Evolutionary conservation across 2,888 invertebrate species (phyloP).

Genomic region (Agriopis leucophaearia): DNA sequence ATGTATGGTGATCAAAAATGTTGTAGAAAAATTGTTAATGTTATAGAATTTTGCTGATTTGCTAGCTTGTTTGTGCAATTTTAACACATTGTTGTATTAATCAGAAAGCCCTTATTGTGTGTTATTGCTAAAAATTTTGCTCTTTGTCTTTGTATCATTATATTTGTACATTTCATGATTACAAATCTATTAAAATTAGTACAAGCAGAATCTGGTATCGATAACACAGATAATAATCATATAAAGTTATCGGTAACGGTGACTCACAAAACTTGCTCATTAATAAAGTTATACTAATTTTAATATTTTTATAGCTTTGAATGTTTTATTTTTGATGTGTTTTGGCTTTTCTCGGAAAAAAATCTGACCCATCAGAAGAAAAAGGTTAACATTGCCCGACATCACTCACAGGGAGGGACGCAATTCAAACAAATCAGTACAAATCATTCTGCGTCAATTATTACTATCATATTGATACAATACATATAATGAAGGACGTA

Average conservation of each 20-base stretch:
- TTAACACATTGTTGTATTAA: conserved; percentile 30
- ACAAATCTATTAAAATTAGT: conserved; percentile 5
- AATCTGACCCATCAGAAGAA: background rate
- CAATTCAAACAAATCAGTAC: no score
- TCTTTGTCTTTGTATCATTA: background rate
- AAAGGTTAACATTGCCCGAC: no score
- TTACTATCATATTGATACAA: no score
- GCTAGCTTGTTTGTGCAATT: conserved; percentile 25
- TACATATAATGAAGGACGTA: no score
- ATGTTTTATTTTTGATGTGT: background rate
- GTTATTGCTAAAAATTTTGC: background rate
- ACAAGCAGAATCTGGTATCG: background rate
- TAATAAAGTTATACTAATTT: background rate
- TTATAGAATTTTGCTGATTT: conserved; percentile 10
- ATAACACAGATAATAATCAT: background rate
- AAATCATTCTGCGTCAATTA: no score
- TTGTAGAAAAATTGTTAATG: background rate
- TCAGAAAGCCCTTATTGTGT: conserved; percentile 2
- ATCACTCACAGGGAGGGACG: no score
- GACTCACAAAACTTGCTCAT: background rate
- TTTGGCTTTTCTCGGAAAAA: background rate
- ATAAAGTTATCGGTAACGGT: no score
- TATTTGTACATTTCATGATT: background rate
- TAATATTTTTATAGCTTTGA: conserved; percentile 1
- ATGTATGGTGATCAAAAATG: background rate